These are phyloP conservation scores for Rhagium mordax DNA, from an alignment of 2,888 invertebrate species.

Conservation along the genomic window DNA sequence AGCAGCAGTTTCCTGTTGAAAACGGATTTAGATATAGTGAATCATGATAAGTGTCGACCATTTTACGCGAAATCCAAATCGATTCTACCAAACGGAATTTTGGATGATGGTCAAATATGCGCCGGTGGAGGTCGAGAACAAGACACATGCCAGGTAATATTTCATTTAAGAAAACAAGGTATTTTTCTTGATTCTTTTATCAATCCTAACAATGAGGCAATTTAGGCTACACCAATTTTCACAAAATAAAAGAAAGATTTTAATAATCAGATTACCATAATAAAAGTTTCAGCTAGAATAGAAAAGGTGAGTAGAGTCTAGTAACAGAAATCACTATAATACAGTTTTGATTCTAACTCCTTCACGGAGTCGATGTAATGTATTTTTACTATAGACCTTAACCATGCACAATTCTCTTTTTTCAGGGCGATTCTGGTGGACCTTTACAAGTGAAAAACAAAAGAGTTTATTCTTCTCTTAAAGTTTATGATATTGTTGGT, in stretches of 20 bases:
- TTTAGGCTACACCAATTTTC: no score
- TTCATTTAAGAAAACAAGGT: no score
- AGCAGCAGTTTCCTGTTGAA: neutral
- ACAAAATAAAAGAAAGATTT: no score
- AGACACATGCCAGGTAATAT: conserved; percentile 23
- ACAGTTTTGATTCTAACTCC: no score
- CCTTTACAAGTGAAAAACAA: conserved; percentile 23
- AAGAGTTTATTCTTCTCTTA: neutral
- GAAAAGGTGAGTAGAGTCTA: no score
- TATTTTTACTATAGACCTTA: neutral
- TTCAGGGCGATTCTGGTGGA: conserved; percentile 39
- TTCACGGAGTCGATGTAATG: no score
- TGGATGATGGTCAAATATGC: conserved; percentile 1
- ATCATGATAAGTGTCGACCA: neutral
- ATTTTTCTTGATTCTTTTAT: no score
- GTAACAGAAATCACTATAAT: no score
- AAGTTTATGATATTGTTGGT: conserved; percentile 63
- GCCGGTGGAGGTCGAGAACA: conserved; percentile 8
- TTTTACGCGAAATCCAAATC: neutral
- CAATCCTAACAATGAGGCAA: no score
- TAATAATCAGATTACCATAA: no score
- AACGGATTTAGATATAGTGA: neutral
- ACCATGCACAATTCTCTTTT: neutral
- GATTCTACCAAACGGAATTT: neutral
- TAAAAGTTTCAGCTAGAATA: no score